A percentile compares a stretch with the other conserved stretches of the same genome.
phyloP scores from a whole-genome alignment of 2,888 invertebrate species.

The Crioceris asparagi region DNA sequence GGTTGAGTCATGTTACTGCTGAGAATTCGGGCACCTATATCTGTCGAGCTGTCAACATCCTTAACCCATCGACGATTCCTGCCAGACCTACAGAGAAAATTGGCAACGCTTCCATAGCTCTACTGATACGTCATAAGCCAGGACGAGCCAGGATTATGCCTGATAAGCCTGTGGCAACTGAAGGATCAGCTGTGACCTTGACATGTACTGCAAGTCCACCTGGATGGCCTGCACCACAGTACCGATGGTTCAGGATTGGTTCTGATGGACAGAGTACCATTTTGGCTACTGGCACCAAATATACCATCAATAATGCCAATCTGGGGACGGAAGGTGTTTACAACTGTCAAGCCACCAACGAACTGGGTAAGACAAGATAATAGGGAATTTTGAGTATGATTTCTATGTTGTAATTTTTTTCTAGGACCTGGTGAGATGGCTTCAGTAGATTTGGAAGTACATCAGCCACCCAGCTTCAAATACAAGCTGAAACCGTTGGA shows the following conservation, averaged over 20 bases:
- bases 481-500: conserved; percentile 73
- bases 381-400: too few species aligned
- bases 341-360: conserved; percentile 83
- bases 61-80: conserved; percentile 58
- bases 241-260: conserved; percentile 75
- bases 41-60: conserved; percentile 77
- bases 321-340: conserved; percentile 80
- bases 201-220: conserved; percentile 81
- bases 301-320: conserved; percentile 76
- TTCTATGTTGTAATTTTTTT: too few species aligned
- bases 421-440: conserved; percentile 80
- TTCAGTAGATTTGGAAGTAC: conserved; percentile 73
- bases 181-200: conserved; percentile 70
- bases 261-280: conserved; percentile 53
- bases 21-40: conserved; percentile 83
- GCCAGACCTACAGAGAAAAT: conserved; percentile 58
- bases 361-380: too few species aligned
- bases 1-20: conserved; percentile 65
- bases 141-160: conserved; percentile 76
- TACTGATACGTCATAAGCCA: conserved; percentile 77
- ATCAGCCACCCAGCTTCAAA: conserved; percentile 79
- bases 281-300: conserved; percentile 68
- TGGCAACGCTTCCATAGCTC: conserved; percentile 71
- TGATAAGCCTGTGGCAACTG: conserved; percentile 72
- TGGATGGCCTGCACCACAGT: conserved; percentile 83